Evolutionary conservation across 1,140 invertebrate genomes (phyloP), one percentile per base, ranked within the genome.

Genomic region (Lasioglossum baleicum): DNA sequence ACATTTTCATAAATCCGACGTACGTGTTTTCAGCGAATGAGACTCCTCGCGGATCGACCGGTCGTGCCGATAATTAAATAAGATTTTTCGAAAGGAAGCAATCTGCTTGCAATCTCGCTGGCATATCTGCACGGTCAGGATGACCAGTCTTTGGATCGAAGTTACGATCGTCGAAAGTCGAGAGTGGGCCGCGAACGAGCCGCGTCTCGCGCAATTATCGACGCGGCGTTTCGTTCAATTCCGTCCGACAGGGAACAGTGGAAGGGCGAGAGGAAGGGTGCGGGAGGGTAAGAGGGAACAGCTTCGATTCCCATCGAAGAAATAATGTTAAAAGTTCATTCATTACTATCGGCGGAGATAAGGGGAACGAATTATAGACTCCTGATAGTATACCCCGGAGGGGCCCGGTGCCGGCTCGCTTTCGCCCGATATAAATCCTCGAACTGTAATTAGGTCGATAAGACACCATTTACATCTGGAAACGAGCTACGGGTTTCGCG

Each of bases 251-350:
- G 4, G 51, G 13, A 4, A 15, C 5, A 20, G 10, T 0, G 6
- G 17, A 0, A 3, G 15, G 51, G 51, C 15, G 15, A 5, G 44
- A 11, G 44, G 44, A 44, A 56, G 20, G 56, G 20, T 20, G 7
- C 20, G 20, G 20, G 7, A 10, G 48, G 61, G n/a, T 35, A 31
- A 68, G 65, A 7, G 68, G 76, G 56, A 80, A 53, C 76, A 64
- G 70, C 69, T 73, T 84, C 79, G 73, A 73, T 77, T 53, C 53
- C 69, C 82, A 77, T 75, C 77, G 79, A 81, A 58, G 68, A 84
- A 85, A 85, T 85, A 85, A 84, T 79, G 80, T 64, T 82, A 85
- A 85, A 85, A 85, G 84, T 85, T 85, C 84, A 82, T 85, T 85
- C 84, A 61, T 85, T 85, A 84, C 75, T 63, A 79, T 85, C 74